Percentiles rank a stretch among this genome's conserved stretches.
Conservation (phyloP, 1,140 invertebrate species). For the Argopecten irradians region DNA sequence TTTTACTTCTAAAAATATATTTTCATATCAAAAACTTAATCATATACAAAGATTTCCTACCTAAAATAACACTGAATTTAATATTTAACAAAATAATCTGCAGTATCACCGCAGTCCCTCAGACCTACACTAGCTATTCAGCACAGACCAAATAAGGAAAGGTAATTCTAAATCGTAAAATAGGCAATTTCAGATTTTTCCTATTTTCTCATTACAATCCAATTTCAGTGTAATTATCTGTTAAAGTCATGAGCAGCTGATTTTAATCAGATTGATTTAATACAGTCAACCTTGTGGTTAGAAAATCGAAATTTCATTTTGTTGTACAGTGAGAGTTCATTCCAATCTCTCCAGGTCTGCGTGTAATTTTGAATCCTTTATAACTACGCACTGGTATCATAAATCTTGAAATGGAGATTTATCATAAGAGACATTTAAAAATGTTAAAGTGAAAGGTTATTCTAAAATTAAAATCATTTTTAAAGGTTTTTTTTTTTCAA, state of each 20-base stretch:
- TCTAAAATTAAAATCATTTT: too few species aligned
- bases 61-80: background rate
- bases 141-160: background rate
- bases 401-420: background rate
- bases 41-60: background rate
- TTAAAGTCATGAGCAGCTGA: too few species aligned
- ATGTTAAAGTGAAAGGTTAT: too few species aligned
- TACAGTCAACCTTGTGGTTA: background rate
- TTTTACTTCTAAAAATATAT: too few species aligned
- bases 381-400: background rate
- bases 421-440: background rate
- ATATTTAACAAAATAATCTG: background rate
- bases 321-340: background rate
- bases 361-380: background rate
- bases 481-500: too few species aligned
- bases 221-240: background rate
- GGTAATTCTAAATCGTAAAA: background rate
- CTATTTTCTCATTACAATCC: background rate
- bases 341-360: background rate
- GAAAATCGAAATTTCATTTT: background rate
- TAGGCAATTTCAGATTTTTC: background rate
- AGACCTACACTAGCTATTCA: too few species aligned
- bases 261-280: too few species aligned
- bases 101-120: background rate
- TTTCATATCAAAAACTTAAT: background rate